A percentile compares a stretch with the other conserved stretches of the same genome.
Conservation (phyloP, 2,113 vertebrate species). For the Zosterops hypoxanthus region DNA sequence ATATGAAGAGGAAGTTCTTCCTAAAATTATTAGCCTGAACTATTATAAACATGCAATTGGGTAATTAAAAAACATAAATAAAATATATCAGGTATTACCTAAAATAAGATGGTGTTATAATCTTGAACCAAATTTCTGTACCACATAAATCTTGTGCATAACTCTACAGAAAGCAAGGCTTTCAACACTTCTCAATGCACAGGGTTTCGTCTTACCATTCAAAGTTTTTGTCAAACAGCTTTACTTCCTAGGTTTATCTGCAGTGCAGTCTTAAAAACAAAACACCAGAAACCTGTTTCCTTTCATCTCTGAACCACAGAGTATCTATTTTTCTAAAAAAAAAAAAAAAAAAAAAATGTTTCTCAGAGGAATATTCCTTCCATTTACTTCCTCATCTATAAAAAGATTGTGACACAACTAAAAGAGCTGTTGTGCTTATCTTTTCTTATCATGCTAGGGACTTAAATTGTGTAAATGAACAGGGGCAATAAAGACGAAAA, state of each 20-base stretch:
- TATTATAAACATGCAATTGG: accelerated
- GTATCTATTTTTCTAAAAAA: not conserved
- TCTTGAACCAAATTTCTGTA: not conserved
- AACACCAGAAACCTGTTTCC: not conserved
- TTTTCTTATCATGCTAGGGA: not conserved
- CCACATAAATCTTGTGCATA: not conserved
- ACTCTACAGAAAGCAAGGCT: not conserved
- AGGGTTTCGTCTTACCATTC: not conserved
- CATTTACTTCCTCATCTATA: not conserved
- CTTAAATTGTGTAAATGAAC: not conserved
- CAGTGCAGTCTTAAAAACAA: not conserved
- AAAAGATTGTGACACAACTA: not conserved
- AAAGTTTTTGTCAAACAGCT: not conserved
- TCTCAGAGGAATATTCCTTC: not conserved
- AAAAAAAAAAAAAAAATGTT: not conserved
- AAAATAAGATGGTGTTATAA: not conserved
- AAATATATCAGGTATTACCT: not conserved
- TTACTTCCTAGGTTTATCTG: not conserved
- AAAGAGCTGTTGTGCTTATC: not conserved
- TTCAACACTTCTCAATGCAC: not conserved
- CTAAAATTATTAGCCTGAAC: not conserved
- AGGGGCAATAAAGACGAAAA: not conserved
- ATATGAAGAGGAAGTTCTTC: not conserved
- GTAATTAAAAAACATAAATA: not conserved
- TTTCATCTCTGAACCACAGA: not conserved